Percentiles rank a stretch among this genome's conserved stretches.
These are phyloP conservation scores for Marmota flaviventris DNA, from an alignment of 2,113 vertebrate species.

Conservation along the genomic window DNA sequence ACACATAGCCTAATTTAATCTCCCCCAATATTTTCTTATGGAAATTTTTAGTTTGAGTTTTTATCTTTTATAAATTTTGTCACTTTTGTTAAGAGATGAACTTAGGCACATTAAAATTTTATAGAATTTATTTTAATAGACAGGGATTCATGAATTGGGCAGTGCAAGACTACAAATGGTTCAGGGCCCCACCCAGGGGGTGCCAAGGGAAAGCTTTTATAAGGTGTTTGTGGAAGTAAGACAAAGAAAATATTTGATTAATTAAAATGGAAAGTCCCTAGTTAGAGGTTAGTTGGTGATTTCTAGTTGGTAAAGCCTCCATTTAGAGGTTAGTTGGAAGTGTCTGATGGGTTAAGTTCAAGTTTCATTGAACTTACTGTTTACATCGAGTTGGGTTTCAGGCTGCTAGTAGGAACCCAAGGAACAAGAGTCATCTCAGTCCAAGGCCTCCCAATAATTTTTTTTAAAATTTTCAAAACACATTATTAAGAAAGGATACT, in stretches of 20 bases:
- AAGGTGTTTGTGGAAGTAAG: neutral
- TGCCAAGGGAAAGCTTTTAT: neutral
- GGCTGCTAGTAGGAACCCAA: neutral
- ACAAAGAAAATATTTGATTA: neutral
- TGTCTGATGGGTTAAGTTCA: neutral
- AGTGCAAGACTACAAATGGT: neutral
- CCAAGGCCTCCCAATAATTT: neutral
- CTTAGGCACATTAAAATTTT: neutral
- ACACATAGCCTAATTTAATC: slow-evolving; percentile 27
- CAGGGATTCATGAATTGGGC: neutral
- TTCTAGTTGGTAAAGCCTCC: neutral
- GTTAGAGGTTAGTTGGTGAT: neutral
- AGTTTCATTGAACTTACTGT: neutral
- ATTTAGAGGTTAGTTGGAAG: neutral
- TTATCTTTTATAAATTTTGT: slow-evolving; percentile 17
- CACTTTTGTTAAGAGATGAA: neutral
- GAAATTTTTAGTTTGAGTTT: slow-evolving; percentile 55
- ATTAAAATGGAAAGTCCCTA: neutral
- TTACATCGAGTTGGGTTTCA: neutral
- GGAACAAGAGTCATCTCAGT: neutral
- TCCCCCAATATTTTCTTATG: neutral
- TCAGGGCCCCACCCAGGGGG: neutral
- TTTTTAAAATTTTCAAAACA: neutral
- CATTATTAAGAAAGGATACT: neutral
- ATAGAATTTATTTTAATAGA: neutral